phyloP scores from a whole-genome alignment of 2,888 invertebrate genomes.

The Aromia moschata region DNA sequence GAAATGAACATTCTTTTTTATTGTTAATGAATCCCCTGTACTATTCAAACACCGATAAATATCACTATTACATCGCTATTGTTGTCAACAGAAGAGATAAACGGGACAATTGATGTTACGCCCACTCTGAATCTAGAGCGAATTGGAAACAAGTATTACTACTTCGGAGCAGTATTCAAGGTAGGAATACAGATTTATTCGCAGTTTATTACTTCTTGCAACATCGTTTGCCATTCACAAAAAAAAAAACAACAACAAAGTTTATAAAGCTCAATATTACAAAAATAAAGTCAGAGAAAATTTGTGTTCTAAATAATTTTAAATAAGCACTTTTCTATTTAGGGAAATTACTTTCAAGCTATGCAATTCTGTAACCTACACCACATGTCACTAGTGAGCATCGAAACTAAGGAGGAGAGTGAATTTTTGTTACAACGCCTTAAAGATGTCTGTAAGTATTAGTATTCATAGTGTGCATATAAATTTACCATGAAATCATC shows the following conservation, averaged over 20 bases:
- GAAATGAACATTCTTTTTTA: too few relatives aligned
- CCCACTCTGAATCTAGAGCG: background rate
- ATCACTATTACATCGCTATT: too few relatives aligned
- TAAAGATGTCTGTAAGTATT: slow-evolving; percentile 23
- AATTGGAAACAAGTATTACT: slow-evolving; percentile 10
- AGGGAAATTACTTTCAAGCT: slow-evolving; percentile 21
- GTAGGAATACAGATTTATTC: too few relatives aligned
- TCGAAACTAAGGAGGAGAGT: slow-evolving; percentile 25
- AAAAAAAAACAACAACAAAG: too few relatives aligned
- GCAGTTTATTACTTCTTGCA: too few relatives aligned
- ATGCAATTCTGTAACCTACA: slow-evolving; percentile 27
- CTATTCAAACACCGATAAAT: too few relatives aligned
- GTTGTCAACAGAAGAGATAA: too few relatives aligned
- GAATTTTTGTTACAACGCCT: slow-evolving; percentile 21
- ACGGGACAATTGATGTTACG: background rate
- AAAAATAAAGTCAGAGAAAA: background rate
- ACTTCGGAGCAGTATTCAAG: slow-evolving; percentile 2
- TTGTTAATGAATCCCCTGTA: too few relatives aligned
- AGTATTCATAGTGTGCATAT: too few relatives aligned
- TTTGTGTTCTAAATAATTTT: background rate
- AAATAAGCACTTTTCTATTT: slow-evolving; percentile 1
- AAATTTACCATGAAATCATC: too few relatives aligned
- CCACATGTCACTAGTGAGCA: slow-evolving; percentile 21
- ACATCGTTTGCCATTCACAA: too few relatives aligned
- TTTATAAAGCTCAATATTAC: too few relatives aligned